Evolutionary conservation across 1,140 invertebrate species (phyloP), one percentile per base, ranked within the genome.

Genomic region (Drosophila neocordata): DNA sequence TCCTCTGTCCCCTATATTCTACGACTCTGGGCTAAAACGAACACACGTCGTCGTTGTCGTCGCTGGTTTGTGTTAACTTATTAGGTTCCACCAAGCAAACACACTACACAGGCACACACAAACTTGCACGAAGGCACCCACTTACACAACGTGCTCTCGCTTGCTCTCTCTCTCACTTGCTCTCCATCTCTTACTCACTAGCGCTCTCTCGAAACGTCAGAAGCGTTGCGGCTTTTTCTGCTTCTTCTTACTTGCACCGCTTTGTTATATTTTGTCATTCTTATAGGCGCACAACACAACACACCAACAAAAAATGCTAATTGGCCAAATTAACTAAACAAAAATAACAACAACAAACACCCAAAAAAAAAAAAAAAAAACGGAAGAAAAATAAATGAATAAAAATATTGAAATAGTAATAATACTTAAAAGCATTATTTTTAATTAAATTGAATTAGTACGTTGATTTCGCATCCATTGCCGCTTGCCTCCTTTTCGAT

Each of bases 41-140:
- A 77, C 65, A 77, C 79, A 82, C 15, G 15, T 48, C 18, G n/a
- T 44, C 41, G 41, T 18, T 44, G 41, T 15, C 79, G 79, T 81
- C 73, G 79, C 67, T 78, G 77, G 79, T 82, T 82, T 82, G 79
- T 82, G 79, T 82, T 82, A 82, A 82, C 78, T 81, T 81, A 81
- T 77, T 82, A 77, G 66, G 66, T 82, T 78, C 67, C 77, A 73
- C 73, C 65, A 79, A 68, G 68, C 77, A 69, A 59, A 59, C 41
- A 66, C 7, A 31, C 24, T 37, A 64, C 64, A 69, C 34, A 62
- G 37, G 34, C 38, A 34, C 22, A 24, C 18, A 59, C 73, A 52
- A n/a, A 58, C 35, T 34, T 13, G 56, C 44, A 64, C 57, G 61
- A 61, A 57, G 31, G 65, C 56, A 34, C 60, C 12, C 35, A 41